Evolutionary conservation across 2,797 vertebrate species (phyloP).

Genomic region (Scolopax bukidnonensis): DNA sequence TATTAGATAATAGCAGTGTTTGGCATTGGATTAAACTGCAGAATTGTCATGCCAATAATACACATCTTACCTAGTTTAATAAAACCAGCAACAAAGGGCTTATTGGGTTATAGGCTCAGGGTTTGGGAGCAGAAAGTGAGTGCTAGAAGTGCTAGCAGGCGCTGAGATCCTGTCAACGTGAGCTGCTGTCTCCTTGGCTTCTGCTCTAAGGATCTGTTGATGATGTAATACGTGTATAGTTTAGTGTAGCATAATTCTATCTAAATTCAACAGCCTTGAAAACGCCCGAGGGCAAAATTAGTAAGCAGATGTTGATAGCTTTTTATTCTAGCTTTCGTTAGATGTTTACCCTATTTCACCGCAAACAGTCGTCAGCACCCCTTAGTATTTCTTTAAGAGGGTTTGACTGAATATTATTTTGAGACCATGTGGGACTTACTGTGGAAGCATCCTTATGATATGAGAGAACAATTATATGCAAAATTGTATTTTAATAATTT

Average conservation of each 20-base stretch:
- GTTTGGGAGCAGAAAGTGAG: not conserved
- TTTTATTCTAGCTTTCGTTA: not conserved
- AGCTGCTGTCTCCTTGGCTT: not conserved
- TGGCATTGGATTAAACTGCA: not conserved
- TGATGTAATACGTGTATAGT: not conserved
- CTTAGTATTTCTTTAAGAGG: not conserved
- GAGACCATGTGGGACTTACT: not conserved
- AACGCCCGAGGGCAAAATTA: not conserved
- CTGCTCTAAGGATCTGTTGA: not conserved
- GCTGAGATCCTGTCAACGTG: not conserved
- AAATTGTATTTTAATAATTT: not conserved
- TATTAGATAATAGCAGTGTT: not conserved
- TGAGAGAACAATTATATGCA: not conserved
- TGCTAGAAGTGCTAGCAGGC: not conserved
- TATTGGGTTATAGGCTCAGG: not conserved
- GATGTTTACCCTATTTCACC: not conserved
- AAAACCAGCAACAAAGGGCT: not conserved
- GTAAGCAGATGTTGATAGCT: not conserved
- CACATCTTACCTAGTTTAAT: rapidly evolving
- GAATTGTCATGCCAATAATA: not conserved
- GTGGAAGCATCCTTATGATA: not conserved
- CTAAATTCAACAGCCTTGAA: not conserved
- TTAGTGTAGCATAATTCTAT: not conserved
- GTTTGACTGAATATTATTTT: not conserved
- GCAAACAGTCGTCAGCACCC: not conserved